These are phyloP conservation scores for Pollenia amentaria DNA, from an alignment of 2,888 invertebrate genomes.

Conservation along the genomic window DNA sequence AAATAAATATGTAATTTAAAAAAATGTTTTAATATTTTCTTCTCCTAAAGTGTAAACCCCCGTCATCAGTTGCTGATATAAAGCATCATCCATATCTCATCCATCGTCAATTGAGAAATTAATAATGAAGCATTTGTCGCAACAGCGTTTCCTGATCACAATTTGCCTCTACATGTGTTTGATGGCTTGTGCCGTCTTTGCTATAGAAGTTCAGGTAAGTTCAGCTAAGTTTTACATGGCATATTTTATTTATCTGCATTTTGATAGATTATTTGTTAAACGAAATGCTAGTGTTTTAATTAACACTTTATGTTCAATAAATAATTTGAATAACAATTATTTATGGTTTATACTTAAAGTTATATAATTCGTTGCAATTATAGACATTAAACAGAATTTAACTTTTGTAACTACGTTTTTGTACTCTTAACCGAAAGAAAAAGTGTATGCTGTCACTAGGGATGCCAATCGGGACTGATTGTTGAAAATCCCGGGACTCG, in stretches of 20 bases:
- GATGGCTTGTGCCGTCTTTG: constrained; percentile 62
- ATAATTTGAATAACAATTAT: constrained; percentile 12
- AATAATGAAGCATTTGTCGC: constrained; percentile 46
- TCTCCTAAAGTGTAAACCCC: background rate
- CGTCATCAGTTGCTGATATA: constrained; percentile 3
- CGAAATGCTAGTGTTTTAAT: constrained; percentile 12
- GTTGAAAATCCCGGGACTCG: too few species aligned
- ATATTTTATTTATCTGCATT: background rate
- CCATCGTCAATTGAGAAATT: constrained; percentile 10
- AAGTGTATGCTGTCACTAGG: too few species aligned
- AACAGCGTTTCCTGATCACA: constrained; percentile 67
- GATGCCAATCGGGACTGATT: too few species aligned
- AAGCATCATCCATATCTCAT: background rate
- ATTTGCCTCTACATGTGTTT: constrained; percentile 54
- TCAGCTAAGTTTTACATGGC: background rate
- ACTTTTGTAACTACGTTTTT: background rate
- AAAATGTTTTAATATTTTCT: constrained; percentile 13
- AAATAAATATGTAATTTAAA: constrained; percentile 8
- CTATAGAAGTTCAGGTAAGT: constrained; percentile 69
- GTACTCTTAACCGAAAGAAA: background rate
- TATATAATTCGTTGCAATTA: background rate
- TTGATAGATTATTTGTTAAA: background rate
- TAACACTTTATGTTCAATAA: constrained; percentile 12
- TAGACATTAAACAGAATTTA: constrained; percentile 2
- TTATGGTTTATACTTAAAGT: constrained; percentile 6